These are phyloP conservation scores for Zaprionus nigranus DNA, from an alignment of 1,140 invertebrate species.

Conservation along the genomic window DNA sequence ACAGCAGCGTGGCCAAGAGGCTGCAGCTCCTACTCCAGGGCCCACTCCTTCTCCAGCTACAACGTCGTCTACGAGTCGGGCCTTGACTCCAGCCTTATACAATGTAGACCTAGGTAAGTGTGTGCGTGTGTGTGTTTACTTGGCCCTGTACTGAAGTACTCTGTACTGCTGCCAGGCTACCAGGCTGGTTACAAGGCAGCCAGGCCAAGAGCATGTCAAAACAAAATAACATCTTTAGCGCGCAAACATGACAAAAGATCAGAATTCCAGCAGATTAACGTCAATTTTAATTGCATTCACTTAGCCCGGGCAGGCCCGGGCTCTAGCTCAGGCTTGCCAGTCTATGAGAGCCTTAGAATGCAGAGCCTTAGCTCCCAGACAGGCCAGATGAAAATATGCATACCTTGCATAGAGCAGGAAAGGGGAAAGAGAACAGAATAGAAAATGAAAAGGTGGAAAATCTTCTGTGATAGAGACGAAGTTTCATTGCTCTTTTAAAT, in stretches of 20 bases:
- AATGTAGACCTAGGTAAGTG: constrained; percentile 8
- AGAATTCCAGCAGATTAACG: constrained; percentile 83
- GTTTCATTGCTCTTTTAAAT: not conserved
- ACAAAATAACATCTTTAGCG: constrained; percentile 83
- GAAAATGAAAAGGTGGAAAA: constrained; percentile 26
- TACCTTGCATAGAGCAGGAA: constrained; percentile 35
- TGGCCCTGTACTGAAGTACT: constrained; percentile 36
- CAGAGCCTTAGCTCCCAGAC: constrained; percentile 44
- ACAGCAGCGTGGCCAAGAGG: constrained; percentile 61
- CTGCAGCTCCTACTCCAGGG: constrained; percentile 31
- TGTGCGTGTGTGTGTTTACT: constrained; percentile 41
- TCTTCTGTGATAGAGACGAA: not conserved
- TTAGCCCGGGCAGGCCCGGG: constrained; percentile 55
- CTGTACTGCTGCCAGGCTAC: constrained; percentile 7
- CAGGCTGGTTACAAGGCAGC: constrained; percentile 51
- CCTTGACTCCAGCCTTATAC: constrained; percentile 4
- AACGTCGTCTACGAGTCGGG: constrained; percentile 20
- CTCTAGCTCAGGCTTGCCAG: constrained; percentile 42
- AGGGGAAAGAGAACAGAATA: not conserved
- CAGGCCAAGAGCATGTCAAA: constrained; percentile 79
- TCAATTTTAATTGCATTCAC: constrained; percentile 83
- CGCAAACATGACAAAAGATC: constrained; percentile 83
- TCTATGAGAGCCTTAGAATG: constrained; percentile 61
- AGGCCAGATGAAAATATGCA: constrained; percentile 67
- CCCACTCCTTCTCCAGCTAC: constrained; percentile 13